These are phyloP conservation scores for Cossypha heuglini DNA, from an alignment of 2,797 vertebrate species.

Conservation along the genomic window DNA sequence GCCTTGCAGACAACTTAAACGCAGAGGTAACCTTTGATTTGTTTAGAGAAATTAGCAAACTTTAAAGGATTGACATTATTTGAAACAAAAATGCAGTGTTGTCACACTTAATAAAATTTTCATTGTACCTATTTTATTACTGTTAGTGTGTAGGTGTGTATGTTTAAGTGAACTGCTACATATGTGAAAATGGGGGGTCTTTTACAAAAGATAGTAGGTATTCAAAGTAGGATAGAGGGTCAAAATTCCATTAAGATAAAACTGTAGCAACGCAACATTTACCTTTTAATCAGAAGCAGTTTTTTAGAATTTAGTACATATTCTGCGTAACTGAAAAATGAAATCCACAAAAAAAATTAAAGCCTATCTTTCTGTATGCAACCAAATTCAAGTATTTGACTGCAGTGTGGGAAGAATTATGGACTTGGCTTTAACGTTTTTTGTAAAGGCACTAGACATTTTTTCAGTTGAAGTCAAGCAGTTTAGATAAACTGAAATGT, in stretches of 20 bases:
- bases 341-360: not conserved
- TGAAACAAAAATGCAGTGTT: not conserved
- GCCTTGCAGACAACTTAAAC: slow-evolving; percentile 94
- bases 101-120: not conserved
- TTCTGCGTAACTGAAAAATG: not conserved
- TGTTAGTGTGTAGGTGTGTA: not conserved
- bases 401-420: not conserved
- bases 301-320: not conserved
- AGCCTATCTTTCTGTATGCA: not conserved
- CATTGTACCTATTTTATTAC: not conserved
- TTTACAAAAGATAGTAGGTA: not conserved
- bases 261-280: not conserved
- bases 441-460: not conserved
- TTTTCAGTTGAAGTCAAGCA: not conserved
- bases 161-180: not conserved
- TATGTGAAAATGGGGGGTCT: not conserved
- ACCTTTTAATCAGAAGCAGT: not conserved
- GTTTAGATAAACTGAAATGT: not conserved
- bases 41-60: not conserved
- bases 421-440: not conserved
- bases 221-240: not conserved
- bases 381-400: not conserved
- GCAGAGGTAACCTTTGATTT: slow-evolving; percentile 86
- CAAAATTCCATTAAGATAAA: not conserved
- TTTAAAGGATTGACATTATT: not conserved